Conservation (phyloP, 2,797 vertebrate genomes). For the Pseudochirops cupreus region DNA sequence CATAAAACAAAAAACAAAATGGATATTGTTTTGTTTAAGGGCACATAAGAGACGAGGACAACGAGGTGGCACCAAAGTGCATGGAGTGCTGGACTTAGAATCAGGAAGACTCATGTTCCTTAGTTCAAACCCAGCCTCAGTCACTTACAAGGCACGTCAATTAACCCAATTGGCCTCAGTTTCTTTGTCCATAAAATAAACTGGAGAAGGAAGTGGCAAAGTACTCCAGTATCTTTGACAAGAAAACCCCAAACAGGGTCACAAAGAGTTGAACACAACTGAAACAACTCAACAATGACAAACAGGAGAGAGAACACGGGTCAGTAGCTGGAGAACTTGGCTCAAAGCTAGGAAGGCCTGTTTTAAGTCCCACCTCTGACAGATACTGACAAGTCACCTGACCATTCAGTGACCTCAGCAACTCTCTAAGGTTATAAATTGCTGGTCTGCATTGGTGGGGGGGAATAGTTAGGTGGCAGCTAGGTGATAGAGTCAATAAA, state of each 20-base stretch:
- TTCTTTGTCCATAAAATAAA: background rate
- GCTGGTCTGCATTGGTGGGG: background rate
- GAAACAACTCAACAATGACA: background rate
- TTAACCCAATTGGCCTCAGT: background rate
- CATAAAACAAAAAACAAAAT: background rate
- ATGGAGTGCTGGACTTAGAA: background rate
- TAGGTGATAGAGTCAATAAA: background rate
- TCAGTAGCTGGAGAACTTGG: background rate
- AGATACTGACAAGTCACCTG: background rate
- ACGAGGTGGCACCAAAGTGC: background rate
- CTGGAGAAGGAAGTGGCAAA: background rate
- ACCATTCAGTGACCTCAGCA: background rate
- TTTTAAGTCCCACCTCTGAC: too few relatives aligned
- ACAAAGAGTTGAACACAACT: background rate
- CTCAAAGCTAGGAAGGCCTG: background rate
- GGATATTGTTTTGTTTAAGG: background rate
- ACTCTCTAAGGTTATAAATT: background rate
- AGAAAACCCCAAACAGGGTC: background rate
- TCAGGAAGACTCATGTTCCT: background rate
- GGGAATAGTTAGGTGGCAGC: background rate
- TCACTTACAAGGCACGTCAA: background rate
- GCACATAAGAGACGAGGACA: background rate
- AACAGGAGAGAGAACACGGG: background rate
- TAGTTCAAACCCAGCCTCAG: background rate
- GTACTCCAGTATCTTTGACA: background rate